phyloP scores from a whole-genome alignment of 2,113 vertebrate species.

The Myocastor coypus region DNA sequence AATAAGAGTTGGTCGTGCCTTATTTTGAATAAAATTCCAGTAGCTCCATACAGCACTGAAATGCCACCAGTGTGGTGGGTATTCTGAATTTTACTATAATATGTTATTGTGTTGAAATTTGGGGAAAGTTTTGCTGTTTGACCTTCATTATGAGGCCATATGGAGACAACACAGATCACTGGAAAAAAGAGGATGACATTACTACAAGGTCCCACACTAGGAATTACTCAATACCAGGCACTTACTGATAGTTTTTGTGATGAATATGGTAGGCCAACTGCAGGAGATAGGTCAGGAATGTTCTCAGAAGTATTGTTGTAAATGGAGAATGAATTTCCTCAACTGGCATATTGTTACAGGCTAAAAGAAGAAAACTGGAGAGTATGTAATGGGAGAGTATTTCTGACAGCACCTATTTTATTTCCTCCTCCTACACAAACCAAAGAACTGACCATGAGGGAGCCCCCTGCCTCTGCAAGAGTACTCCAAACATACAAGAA shows the following conservation, averaged over 20 bases:
- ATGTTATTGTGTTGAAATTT: neutral
- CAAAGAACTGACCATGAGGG: neutral
- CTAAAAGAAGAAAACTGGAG: constrained; percentile 67
- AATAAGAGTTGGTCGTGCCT: neutral
- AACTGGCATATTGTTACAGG: constrained; percentile 74
- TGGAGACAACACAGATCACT: fast-evolving
- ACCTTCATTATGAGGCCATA: neutral
- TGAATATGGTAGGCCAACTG: constrained; percentile 90
- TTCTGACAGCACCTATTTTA: neutral
- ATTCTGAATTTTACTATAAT: neutral
- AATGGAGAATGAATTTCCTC: constrained; percentile 89
- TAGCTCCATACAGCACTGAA: neutral
- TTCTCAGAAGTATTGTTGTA: constrained; percentile 86
- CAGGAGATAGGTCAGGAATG: constrained; percentile 90
- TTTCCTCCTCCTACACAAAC: neutral
- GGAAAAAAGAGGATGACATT: neutral
- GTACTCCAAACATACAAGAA: neutral
- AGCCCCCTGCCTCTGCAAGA: neutral
- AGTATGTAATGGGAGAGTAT: neutral
- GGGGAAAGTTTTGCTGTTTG: neutral
- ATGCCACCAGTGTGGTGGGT: neutral
- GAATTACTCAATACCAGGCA: neutral
- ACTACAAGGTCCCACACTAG: neutral
- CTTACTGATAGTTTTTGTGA: constrained; percentile 89
- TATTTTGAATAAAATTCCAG: neutral